Base-by-base conservation (phyloP, 2,113 vertebrate genomes). In the Conger conger region DNA sequence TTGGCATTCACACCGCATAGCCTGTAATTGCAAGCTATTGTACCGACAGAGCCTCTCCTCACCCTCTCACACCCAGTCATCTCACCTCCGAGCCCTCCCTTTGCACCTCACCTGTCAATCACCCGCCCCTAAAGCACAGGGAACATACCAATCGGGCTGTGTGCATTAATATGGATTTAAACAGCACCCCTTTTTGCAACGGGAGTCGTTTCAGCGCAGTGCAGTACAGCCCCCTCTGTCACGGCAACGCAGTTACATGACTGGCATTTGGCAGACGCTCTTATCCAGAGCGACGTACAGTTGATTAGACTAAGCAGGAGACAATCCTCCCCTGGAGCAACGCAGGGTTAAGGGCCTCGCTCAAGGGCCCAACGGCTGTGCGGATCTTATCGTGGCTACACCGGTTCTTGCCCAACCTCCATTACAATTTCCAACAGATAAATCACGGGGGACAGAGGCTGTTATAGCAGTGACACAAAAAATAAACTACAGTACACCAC, bases 21-120 rank as follows among this genome's bases (percentile, higher is more conserved):
- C 33, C 9, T n/a, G 68, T 73, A 73, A 73, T 11, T 73, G 68
- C 9, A 9, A 73, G 68, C n/a, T 33, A 30, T 27, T 33, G n/a
- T 73, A 73, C 68, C 27, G 1, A 33, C 68, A 11, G 68, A 73
- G 27, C 27, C n/a, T 33, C 11, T 23, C 3, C 18, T 23, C 20
- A 6, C 8, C 2, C 57, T 23, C 18, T 23, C 57, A 18, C 54
- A 9, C 3, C 54, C 20, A 63, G 27, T 27, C n/a, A 27, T 30
- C 5, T 33, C 9, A 73, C 68, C 68, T 73, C 68, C 68, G 9
- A 73, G n/a, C 68, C 27, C 68, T 73, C n/a, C 1, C 68, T 13
- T n/a, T 73, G 68, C 27, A 33, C 68, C 68, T 33, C n/a, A 73
- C 68, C 68, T 73, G 68, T 73, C 68, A 73, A 73, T 73, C 68